These are phyloP conservation scores for Pseudomyrmex gracilis DNA, from an alignment of 1,140 invertebrate species.

Conservation along the genomic window DNA sequence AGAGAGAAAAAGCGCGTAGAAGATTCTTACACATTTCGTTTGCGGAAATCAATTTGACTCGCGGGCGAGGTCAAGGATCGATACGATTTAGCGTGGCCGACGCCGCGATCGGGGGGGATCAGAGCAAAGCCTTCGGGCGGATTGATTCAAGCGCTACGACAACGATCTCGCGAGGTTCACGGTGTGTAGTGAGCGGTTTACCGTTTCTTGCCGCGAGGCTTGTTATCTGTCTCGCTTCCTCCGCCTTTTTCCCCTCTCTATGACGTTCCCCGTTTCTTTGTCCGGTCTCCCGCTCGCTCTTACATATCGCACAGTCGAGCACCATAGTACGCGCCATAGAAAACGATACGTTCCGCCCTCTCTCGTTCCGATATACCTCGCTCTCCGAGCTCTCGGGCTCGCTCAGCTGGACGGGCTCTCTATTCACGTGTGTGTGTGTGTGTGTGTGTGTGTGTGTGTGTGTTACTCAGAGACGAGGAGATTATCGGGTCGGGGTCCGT, in stretches of 20 bases:
- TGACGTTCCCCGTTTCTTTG: constrained; percentile 25
- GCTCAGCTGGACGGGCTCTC: constrained; percentile 53
- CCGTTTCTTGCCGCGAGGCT: constrained; percentile 67
- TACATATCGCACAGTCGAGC: constrained; percentile 36
- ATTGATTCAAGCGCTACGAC: constrained; percentile 32
- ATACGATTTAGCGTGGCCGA: constrained; percentile 55
- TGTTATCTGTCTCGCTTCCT: not conserved
- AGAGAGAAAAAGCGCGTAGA: not conserved
- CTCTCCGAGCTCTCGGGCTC: not conserved
- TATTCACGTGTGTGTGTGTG: constrained; percentile 58
- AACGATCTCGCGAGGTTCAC: constrained; percentile 57
- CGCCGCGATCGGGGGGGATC: constrained; percentile 17
- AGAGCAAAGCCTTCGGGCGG: not conserved
- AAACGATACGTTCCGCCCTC: constrained; percentile 52
- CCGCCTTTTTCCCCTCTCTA: not conserved
- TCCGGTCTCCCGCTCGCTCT: constrained; percentile 36
- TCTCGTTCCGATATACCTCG: constrained; percentile 41
- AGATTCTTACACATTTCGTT: not conserved
- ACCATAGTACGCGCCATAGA: constrained; percentile 30
- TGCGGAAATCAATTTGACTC: constrained; percentile 44
- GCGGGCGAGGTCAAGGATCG: constrained; percentile 45
- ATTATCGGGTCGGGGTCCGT: constrained; percentile 65
- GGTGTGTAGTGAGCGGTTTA: constrained; percentile 61
- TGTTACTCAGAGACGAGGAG: constrained; percentile 55
- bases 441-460: constrained; percentile 9